These are phyloP conservation scores for Yponomeuta cagnagella DNA, from an alignment of 2,888 invertebrate species.

Conservation along the genomic window DNA sequence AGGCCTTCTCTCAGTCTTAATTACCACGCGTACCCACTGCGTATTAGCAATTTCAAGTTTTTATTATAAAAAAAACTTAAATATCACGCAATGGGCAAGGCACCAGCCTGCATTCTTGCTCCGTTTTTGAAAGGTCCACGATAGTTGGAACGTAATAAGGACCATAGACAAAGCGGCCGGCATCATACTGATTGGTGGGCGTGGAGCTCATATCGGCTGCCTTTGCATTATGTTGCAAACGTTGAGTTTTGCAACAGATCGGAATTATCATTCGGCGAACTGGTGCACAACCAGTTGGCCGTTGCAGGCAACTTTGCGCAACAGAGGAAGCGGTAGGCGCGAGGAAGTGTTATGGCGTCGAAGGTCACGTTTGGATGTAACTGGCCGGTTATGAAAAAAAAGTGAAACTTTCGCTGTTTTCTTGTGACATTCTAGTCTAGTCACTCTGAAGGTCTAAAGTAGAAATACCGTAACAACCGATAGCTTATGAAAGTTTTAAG, in stretches of 20 bases:
- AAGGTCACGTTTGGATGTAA: slow-evolving; percentile 49
- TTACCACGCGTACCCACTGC: too few relatives aligned
- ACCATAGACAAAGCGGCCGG: slow-evolving; percentile 50
- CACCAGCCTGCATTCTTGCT: background rate
- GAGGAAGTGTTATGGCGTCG: slow-evolving; percentile 57
- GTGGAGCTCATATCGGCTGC: slow-evolving; percentile 60
- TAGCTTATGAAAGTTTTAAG: background rate
- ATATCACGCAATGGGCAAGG: slow-evolving; percentile 1
- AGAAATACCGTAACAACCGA: background rate
- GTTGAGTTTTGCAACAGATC: slow-evolving; percentile 59
- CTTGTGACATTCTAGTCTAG: background rate
- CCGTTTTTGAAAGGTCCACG: slow-evolving; percentile 10
- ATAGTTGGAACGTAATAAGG: slow-evolving; percentile 9
- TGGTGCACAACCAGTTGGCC: slow-evolving; percentile 62
- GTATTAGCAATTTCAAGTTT: too few relatives aligned
- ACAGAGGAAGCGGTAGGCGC: slow-evolving; percentile 57
- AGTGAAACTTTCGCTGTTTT: background rate
- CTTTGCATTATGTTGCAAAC: slow-evolving; percentile 64
- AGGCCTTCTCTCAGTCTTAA: too few relatives aligned
- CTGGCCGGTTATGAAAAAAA: slow-evolving; percentile 29
- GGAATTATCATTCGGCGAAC: slow-evolving; percentile 72
- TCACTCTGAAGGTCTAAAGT: background rate
- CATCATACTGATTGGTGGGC: slow-evolving; percentile 57
- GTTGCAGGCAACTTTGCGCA: slow-evolving; percentile 49
- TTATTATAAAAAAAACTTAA: background rate